Base-by-base conservation (phyloP, 1,140 invertebrate genomes). In the Megathymus violae region DNA sequence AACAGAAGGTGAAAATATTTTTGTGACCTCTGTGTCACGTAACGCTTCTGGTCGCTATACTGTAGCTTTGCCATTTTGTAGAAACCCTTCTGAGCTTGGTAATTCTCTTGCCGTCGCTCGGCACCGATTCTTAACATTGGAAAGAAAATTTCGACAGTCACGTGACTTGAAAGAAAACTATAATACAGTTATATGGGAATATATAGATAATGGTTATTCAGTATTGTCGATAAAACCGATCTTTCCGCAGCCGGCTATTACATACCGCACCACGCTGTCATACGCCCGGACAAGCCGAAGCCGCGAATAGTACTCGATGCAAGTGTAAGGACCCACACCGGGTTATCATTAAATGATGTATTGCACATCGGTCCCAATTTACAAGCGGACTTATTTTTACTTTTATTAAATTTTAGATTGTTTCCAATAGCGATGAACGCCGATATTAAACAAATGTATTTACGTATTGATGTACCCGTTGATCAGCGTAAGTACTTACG, bases 1-100 rank as follows among this genome's bases (percentile, higher is more conserved):
- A 5, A 22, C 19, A 4, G 46, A 51, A 14, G 58, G 66, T 54
- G 66, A 68, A 10, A 62, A 64, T 44, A 52, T 47, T 43, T 62
- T 43, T 27, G 13, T n/a, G 0, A 19, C 34, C 1, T 25, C 60
- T 4, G 36, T 52, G 9, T 9, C 48, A 4, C 67, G 67, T 15
- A 36, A 54, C n/a, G 25, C 9, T 25, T n/a, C 7, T 25, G 67
- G 62, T 22, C n/a, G 56, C 0, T 69, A 64, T 44, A 44, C 43
- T 14, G 62, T 69, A 0, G 11, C 56, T 6, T 59, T 69, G 13
- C 67, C 62, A 2, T 64, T 69, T 34, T 25, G 31, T 36, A 25
- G 7, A 4, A 44, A 52, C 11, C 59, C 59, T 16, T 17, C 9
- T 14, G 36, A 51, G 11, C 22, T 69, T 6, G 60, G 65, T 36